These are phyloP conservation scores for Apeira syringaria DNA, from an alignment of 2,888 invertebrate genomes.

Conservation along the genomic window DNA sequence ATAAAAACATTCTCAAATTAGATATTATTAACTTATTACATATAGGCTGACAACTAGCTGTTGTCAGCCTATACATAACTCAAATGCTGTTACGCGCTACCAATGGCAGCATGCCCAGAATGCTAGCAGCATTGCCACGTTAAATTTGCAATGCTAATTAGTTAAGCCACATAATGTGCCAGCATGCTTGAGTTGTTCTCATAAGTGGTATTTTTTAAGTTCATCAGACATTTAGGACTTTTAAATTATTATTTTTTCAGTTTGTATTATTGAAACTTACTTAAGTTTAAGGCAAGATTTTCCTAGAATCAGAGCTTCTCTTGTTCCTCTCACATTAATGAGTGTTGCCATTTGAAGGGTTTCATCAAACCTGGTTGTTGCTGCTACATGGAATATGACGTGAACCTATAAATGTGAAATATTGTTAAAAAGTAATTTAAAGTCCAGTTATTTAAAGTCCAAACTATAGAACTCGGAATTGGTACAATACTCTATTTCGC, in stretches of 20 bases:
- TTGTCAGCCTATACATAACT: no score
- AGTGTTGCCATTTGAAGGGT: constrained; percentile 90
- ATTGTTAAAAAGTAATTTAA: not conserved
- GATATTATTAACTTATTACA: not conserved
- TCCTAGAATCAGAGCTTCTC: constrained; percentile 59
- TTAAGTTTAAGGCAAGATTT: constrained; percentile 12
- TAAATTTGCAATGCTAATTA: no score
- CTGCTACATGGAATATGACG: constrained; percentile 64
- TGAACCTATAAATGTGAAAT: constrained; percentile 35
- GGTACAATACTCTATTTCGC: no score
- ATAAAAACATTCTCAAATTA: not conserved
- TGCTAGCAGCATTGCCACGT: no score
- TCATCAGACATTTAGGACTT: no score
- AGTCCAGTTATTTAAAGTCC: no score
- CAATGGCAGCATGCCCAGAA: no score
- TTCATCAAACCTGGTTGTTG: constrained; percentile 90
- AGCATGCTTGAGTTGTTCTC: no score
- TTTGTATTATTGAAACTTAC: constrained; percentile 1
- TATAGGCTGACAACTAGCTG: not conserved
- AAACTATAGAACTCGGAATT: no score
- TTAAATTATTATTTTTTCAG: not conserved
- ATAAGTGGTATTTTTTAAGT: no score
- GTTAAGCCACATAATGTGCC: no score
- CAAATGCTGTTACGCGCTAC: no score
- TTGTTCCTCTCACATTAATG: constrained; percentile 94